These are phyloP conservation scores for Maniola jurtina DNA, from an alignment of 1,140 invertebrate species.

Conservation along the genomic window DNA sequence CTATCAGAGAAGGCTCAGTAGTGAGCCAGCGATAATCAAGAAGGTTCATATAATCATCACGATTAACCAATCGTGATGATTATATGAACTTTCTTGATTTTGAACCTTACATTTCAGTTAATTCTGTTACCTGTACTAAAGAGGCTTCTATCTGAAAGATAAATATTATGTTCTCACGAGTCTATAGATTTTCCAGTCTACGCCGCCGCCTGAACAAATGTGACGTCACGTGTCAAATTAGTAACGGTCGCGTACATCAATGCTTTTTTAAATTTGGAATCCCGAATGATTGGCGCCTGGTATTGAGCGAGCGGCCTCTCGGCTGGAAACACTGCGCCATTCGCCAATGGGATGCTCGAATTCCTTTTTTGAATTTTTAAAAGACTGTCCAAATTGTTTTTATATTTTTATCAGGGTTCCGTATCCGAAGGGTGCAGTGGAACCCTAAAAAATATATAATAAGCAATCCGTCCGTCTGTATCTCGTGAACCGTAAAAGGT, in stretches of 20 bases:
- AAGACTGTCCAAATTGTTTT: not conserved
- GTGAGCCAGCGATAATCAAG: too few relatives aligned
- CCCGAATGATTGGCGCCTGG: slow-evolving; percentile 62
- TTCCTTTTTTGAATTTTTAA: slow-evolving; percentile 10
- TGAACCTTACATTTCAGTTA: too few relatives aligned
- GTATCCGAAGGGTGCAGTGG: too few relatives aligned
- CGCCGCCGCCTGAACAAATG: slow-evolving; percentile 52
- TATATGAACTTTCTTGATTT: too few relatives aligned
- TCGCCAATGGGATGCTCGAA: slow-evolving; percentile 12
- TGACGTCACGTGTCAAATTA: slow-evolving; percentile 73
- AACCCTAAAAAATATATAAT: too few relatives aligned
- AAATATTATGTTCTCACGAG: slow-evolving; percentile 15
- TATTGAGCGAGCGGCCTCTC: slow-evolving; percentile 51
- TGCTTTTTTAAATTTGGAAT: slow-evolving; percentile 71
- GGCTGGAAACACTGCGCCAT: slow-evolving; percentile 43
- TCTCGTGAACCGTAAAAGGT: too few relatives aligned
- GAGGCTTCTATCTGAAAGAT: too few relatives aligned
- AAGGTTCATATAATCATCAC: too few relatives aligned
- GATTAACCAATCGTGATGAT: too few relatives aligned
- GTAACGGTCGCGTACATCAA: slow-evolving; percentile 58
- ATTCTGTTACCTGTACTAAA: too few relatives aligned
- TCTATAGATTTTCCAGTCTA: slow-evolving; percentile 55
- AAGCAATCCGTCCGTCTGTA: too few relatives aligned
- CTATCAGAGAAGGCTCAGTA: too few relatives aligned
- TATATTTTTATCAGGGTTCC: not conserved